These are phyloP conservation scores for Oryzias woworae DNA, from an alignment of 2,113 vertebrate genomes.

Conservation along the genomic window DNA sequence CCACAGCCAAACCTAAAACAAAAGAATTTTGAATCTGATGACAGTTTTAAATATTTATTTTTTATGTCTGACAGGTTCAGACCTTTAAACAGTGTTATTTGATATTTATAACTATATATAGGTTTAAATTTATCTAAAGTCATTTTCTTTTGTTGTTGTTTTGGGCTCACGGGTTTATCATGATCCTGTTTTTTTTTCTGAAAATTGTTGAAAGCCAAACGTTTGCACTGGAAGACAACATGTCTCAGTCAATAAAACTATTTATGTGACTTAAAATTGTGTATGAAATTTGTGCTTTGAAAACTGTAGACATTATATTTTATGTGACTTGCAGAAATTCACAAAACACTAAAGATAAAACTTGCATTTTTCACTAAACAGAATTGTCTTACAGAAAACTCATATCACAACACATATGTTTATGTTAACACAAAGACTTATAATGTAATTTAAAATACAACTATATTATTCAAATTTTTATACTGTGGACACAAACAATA, in stretches of 20 bases:
- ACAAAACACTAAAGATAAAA: no score
- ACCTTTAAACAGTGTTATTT: slow-evolving; percentile 61
- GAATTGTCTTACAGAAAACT: no score
- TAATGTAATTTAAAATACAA: no score
- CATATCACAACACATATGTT: no score
- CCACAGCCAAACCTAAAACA: slow-evolving; percentile 27
- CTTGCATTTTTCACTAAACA: no score
- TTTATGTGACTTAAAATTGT: slow-evolving; percentile 61
- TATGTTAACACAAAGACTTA: no score
- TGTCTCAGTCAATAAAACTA: slow-evolving; percentile 66
- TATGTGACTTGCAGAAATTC: no score
- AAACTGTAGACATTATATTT: slow-evolving; percentile 63
- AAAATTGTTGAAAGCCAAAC: slow-evolving; percentile 53
- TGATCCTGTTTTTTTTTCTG: slow-evolving; percentile 58
- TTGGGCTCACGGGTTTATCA: slow-evolving; percentile 52
- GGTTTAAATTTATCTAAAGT: slow-evolving; percentile 15
- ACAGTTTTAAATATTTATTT: slow-evolving; percentile 28
- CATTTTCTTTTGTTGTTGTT: slow-evolving; percentile 54
- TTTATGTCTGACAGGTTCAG: slow-evolving; percentile 75
- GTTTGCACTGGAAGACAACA: slow-evolving; percentile 75
- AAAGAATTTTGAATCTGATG: slow-evolving; percentile 28
- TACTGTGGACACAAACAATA: no score
- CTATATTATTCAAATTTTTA: no score
- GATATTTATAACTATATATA: slow-evolving; percentile 52
- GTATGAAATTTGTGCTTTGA: slow-evolving; percentile 44